Percentiles rank a stretch among this genome's conserved stretches.
Conservation (phyloP, 2,113 vertebrate genomes). For the Camelus dromedarius region DNA sequence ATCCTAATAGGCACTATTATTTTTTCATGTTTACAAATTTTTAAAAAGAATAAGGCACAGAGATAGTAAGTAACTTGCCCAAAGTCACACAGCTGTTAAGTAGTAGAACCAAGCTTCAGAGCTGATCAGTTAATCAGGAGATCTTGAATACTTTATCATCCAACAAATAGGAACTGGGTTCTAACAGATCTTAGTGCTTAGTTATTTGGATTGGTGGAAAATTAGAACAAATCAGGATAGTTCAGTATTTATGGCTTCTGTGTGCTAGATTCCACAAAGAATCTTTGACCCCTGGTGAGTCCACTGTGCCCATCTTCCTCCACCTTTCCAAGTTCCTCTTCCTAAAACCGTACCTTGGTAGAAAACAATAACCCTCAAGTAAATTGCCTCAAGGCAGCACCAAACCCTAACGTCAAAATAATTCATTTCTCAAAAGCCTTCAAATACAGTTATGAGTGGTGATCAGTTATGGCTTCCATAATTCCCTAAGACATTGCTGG, state of each 20-base stretch:
- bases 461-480: background rate
- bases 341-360: background rate
- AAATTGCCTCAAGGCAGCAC: background rate
- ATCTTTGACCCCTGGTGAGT: background rate
- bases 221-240: background rate
- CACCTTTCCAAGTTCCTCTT: background rate
- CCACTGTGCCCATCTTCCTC: background rate
- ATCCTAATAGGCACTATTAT: background rate
- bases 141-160: background rate
- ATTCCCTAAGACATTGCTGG: background rate
- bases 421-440: background rate
- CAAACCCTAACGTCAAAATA: background rate
- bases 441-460: background rate
- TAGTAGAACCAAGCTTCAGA: background rate
- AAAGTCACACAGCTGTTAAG: background rate
- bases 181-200: background rate
- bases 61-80: background rate
- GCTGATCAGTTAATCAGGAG: background rate
- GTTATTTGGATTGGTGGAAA: background rate
- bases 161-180: background rate
- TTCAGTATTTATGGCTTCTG: background rate
- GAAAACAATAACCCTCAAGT: background rate
- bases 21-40: background rate
- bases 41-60: background rate
- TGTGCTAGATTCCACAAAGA: background rate